These are phyloP conservation scores for Rhabditophanes sp. DNA, from an alignment of 2,888 invertebrate genomes.

Conservation along the genomic window DNA sequence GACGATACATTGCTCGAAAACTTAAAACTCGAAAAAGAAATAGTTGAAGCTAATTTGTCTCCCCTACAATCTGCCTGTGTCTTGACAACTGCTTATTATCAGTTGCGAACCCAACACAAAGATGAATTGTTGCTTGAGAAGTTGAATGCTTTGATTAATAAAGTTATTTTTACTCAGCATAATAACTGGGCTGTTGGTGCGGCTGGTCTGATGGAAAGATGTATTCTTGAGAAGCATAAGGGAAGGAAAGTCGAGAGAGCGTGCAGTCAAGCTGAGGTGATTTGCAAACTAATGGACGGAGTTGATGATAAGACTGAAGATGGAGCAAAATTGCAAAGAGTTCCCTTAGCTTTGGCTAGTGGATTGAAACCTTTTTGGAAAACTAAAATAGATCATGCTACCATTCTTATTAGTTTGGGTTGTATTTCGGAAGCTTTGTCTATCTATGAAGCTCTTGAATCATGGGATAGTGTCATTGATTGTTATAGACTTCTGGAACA, in stretches of 20 bases:
- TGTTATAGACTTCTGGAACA: constrained; percentile 73
- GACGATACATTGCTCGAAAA: constrained; percentile 64
- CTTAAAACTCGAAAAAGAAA: constrained; percentile 56
- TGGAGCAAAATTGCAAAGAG: background rate
- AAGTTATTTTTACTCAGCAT: constrained; percentile 50
- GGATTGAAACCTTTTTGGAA: constrained; percentile 31
- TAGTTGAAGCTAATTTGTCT: constrained; percentile 45
- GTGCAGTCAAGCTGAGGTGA: constrained; percentile 26
- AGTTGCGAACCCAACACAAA: constrained; percentile 56
- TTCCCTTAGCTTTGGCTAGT: constrained; percentile 9
- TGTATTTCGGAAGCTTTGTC: constrained; percentile 46
- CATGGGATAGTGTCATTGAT: constrained; percentile 79
- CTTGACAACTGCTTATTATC: constrained; percentile 59
- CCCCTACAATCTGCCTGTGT: constrained; percentile 55
- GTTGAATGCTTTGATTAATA: constrained; percentile 58
- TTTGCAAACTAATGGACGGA: constrained; percentile 24
- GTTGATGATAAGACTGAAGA: constrained; percentile 16
- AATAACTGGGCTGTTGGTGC: constrained; percentile 63
- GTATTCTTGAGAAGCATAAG: constrained; percentile 60
- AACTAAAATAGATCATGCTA: constrained; percentile 18
- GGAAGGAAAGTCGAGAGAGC: constrained; percentile 71
- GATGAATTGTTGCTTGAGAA: constrained; percentile 68
- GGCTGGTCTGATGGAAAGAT: constrained; percentile 60
- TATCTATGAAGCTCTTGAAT: constrained; percentile 51
- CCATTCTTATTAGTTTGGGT: constrained; percentile 29